A percentile compares a stretch with the other conserved stretches of the same genome.
phyloP scores from a whole-genome alignment of 2,113 vertebrate species.

The Campylorhamphus procurvoides region DNA sequence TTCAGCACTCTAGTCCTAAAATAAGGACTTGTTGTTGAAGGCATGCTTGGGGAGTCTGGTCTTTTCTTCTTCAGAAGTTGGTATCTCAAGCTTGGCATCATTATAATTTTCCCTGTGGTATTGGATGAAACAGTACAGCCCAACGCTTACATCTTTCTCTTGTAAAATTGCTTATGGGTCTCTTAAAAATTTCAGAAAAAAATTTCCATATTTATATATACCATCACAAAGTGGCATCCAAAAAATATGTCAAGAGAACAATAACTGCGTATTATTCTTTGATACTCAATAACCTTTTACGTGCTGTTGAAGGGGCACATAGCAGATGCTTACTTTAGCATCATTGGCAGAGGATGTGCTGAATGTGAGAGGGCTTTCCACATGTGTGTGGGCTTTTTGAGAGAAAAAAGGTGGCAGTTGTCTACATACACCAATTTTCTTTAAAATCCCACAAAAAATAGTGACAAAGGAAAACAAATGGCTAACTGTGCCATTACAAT shows the following conservation, averaged over 20 bases:
- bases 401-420: neutral
- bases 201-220: neutral
- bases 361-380: neutral
- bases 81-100: neutral
- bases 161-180: neutral
- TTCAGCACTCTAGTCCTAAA: neutral
- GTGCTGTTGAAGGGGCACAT: neutral
- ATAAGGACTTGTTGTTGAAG: neutral
- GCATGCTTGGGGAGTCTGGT: fast-evolving
- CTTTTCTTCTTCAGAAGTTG: neutral
- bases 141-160: neutral
- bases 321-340: neutral
- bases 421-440: neutral
- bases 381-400: neutral
- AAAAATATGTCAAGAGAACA: neutral
- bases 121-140: neutral
- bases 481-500: neutral
- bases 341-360: neutral
- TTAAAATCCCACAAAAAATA: neutral
- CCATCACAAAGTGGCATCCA: neutral
- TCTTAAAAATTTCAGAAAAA: neutral
- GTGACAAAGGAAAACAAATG: neutral
- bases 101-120: neutral
- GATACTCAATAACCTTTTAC: neutral
- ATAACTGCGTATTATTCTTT: neutral